Conservation (phyloP, 2,888 invertebrate species). For the Helicoverpa assulta region DNA sequence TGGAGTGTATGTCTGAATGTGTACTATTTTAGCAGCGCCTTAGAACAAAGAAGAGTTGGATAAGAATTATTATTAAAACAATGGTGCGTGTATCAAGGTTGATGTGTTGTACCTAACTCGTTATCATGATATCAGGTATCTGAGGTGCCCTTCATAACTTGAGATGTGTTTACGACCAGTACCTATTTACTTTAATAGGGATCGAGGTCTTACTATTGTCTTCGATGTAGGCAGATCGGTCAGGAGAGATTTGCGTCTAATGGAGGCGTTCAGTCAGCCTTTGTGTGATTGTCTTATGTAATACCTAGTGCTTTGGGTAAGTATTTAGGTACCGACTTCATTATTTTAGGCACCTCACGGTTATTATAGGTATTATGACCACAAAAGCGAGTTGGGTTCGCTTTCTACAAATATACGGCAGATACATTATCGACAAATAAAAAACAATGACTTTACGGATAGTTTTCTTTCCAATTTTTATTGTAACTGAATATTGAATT, state of each 20-base stretch:
- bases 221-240: constrained; percentile 38
- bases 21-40: constrained; percentile 54
- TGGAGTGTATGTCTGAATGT: constrained; percentile 49
- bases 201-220: constrained; percentile 37
- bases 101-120: constrained; percentile 25
- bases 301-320: constrained; percentile 29
- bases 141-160: constrained; percentile 23
- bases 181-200: constrained; percentile 50
- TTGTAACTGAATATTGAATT: neutral
- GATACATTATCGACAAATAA: neutral
- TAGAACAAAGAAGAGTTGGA: constrained; percentile 51
- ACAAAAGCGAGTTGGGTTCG: neutral
- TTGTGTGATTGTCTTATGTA: constrained; percentile 20
- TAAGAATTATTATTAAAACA: constrained; percentile 45
- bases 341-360: constrained; percentile 19
- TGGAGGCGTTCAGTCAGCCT: constrained; percentile 44
- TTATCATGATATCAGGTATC: constrained; percentile 46
- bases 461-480: neutral
- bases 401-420: neutral
- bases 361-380: neutral
- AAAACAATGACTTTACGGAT: neutral
- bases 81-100: constrained; percentile 36
- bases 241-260: constrained; percentile 44
- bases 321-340: constrained; percentile 13
- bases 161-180: constrained; percentile 31